These are phyloP conservation scores for Clostera curtula DNA, from an alignment of 2,888 invertebrate species.

Conservation along the genomic window DNA sequence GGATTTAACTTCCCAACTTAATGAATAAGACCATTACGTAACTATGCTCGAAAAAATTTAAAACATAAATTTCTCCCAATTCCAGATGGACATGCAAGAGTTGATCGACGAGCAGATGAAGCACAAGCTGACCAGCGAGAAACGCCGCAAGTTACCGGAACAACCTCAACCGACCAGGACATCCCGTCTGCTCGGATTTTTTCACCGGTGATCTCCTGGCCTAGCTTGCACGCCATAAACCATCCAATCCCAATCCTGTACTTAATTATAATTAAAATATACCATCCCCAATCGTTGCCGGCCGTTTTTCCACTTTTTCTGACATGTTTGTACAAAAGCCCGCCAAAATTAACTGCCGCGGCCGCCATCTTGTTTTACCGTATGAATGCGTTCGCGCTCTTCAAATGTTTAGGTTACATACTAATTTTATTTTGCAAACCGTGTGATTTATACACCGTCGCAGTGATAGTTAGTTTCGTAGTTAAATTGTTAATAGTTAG, in stretches of 20 bases:
- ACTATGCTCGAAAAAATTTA: no score
- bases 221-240: conserved; percentile 44
- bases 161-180: conserved; percentile 51
- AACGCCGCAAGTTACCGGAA: conserved; percentile 63
- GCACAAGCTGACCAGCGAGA: conserved; percentile 83
- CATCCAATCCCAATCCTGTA: conserved; percentile 33
- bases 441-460: conserved; percentile 56
- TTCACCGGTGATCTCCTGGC: conserved; percentile 69
- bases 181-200: conserved; percentile 63
- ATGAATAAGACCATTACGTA: no score
- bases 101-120: conserved; percentile 93
- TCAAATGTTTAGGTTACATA: conserved; percentile 38
- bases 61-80: conserved; percentile 12
- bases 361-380: conserved; percentile 41
- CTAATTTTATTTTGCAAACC: conserved; percentile 49
- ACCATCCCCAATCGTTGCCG: conserved; percentile 36
- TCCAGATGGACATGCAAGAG: conserved; percentile 95
- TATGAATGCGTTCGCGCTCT: conserved; percentile 28
- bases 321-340: conserved; percentile 36
- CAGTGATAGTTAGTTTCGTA: conserved; percentile 58
- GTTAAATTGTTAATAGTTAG: conserved; percentile 51
- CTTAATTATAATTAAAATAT: conserved; percentile 39
- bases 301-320: conserved; percentile 35
- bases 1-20: no score
- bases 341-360: conserved; percentile 26